Percentiles rank a stretch among this genome's conserved stretches.
Conservation (phyloP, 1,140 invertebrate genomes). For the Eumaeus atala region DNA sequence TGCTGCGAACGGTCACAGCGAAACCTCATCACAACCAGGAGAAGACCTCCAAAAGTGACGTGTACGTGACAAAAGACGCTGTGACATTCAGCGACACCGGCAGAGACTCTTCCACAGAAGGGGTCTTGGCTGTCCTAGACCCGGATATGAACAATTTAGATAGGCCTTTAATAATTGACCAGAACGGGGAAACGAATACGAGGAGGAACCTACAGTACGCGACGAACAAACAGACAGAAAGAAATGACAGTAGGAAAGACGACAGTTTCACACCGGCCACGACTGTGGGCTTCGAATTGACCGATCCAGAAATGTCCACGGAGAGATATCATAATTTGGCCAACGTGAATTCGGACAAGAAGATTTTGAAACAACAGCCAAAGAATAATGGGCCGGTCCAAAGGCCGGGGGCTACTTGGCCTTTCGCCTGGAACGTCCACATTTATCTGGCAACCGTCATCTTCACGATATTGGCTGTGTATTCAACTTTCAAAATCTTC, state of each 20-base stretch:
- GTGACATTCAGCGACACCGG: constrained; percentile 58
- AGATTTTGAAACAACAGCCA: constrained; percentile 54
- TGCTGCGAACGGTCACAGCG: constrained; percentile 80
- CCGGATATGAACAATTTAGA: constrained; percentile 74
- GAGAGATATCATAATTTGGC: constrained; percentile 71
- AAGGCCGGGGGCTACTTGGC: constrained; percentile 77
- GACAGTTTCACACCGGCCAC: constrained; percentile 55
- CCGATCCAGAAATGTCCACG: constrained; percentile 68
- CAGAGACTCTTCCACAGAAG: constrained; percentile 65
- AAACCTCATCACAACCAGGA: constrained; percentile 72
- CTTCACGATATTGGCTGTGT: constrained; percentile 87
- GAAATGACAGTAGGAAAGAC: constrained; percentile 50
- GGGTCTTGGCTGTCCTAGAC: constrained; percentile 64
- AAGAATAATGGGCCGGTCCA: constrained; percentile 55
- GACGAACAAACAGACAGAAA: constrained; percentile 55
- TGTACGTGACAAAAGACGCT: constrained; percentile 58
- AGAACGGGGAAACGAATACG: constrained; percentile 70
- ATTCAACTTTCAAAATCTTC: constrained; percentile 87
- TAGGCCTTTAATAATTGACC: constrained; percentile 66
- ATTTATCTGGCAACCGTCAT: constrained; percentile 88
- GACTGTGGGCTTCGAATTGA: constrained; percentile 60
- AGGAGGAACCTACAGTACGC: constrained; percentile 69
- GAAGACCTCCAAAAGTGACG: constrained; percentile 58
- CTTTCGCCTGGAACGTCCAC: constrained; percentile 91
- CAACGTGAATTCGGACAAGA: constrained; percentile 69